Base-by-base conservation (phyloP, 2,888 invertebrate genomes). In the Cerastis rubricosa region DNA sequence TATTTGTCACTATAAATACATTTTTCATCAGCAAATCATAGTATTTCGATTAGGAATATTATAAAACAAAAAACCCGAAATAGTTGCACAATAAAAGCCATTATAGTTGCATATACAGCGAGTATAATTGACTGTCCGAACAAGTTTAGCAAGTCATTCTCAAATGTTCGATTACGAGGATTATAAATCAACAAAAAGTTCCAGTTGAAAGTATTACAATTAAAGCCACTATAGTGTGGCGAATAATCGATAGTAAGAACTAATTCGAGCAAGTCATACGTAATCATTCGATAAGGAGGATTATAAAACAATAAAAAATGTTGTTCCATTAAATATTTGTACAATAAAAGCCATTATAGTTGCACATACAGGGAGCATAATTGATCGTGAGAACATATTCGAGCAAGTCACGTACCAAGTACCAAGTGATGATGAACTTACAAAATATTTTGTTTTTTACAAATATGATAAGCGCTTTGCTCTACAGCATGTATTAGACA, bases 141-240 rank as follows among this genome's bases (percentile, higher is more conserved):
- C 35, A 35, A 29, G 19, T 35, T 61, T 17, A 59, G 69, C 70
- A 71, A 69, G 29, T 71, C 71, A 71, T 71, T 12, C 35, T 71
- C 19, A 71, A 6, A 19, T n/a, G 6, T 40, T 71, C 19, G 25
- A 71, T 73, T 29, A 51, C 1, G 7, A 43, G 40, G 22, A 43
- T 51, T 51, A 72, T 43, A 43, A 43, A 73, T 51, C 29, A 29
- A 43, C 3, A 25, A 51, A 71, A 40, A 19, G 25, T 17, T 49
- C 9, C 40, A 25, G 11, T 25, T 4, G 3, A 35, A 2, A 57
- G 17, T 22, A 29, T 40, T 9, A 49, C 40, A 40, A 61, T 61
- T n/a, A 61, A 29, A 49, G 5, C 9, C 59, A 12, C 17, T 76
- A 74, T 29, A 76, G 29, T 19, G 51, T 40, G 40, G 69, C 25